These are phyloP conservation scores for Pipistrellus pygmaeus DNA, from an alignment of 2,797 vertebrate species.

Conservation along the genomic window DNA sequence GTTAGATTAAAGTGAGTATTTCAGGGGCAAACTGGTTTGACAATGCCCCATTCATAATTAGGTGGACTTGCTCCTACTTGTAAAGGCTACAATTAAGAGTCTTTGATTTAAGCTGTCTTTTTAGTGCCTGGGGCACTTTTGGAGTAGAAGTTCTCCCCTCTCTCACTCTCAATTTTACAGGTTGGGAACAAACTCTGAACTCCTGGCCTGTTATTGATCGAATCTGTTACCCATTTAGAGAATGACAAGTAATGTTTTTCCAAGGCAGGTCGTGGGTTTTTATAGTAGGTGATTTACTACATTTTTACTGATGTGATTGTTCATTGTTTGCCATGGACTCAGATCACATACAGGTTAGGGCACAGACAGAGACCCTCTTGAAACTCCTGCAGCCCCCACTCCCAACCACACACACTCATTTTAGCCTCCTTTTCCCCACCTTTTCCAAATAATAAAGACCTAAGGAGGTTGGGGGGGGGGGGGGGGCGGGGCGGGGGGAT, in stretches of 20 bases:
- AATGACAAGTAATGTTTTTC: neutral
- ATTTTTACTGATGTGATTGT: neutral
- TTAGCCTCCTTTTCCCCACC: neutral
- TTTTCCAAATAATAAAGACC: conserved; percentile 1
- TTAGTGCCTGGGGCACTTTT: conserved; percentile 44
- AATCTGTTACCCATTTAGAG: conserved; percentile 36
- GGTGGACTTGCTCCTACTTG: conserved; percentile 56
- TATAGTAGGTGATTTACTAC: neutral
- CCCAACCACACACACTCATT: accelerated
- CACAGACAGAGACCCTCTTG: neutral
- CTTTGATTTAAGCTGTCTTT: conserved; percentile 74
- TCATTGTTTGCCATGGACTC: neutral
- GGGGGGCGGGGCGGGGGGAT: neutral
- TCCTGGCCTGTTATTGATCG: conserved; percentile 45
- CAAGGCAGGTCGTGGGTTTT: neutral
- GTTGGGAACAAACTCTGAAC: conserved; percentile 58
- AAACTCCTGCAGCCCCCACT: neutral
- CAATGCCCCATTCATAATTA: conserved; percentile 60
- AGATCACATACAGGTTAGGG: neutral
- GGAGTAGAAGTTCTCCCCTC: neutral
- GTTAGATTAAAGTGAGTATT: conserved; percentile 67
- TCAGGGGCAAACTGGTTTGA: conserved; percentile 70
- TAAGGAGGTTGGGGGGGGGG: neutral
- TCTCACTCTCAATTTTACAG: conserved; percentile 2
- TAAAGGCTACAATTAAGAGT: conserved; percentile 22